phyloP scores from a whole-genome alignment of 37 sponge, comb jelly and placozoan genomes.

The Beroe forskalii region DNA sequence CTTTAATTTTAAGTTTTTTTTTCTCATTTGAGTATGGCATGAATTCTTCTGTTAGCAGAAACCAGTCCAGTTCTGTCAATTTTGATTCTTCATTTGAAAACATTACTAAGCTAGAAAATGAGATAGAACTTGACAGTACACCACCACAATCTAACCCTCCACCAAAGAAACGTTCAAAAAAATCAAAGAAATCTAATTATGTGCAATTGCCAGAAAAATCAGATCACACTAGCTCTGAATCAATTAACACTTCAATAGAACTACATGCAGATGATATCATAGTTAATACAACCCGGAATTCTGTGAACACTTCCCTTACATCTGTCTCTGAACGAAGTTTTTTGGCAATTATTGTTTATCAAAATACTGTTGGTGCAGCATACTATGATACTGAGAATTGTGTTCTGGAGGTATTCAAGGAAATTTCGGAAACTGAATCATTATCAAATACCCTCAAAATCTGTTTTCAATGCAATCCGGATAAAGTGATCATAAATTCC shows the following conservation, averaged over 20 bases:
- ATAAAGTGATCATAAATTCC: conserved; percentile 20
- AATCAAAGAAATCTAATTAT: background rate
- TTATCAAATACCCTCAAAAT: conserved; percentile 6
- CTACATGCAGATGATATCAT: conserved; percentile 14
- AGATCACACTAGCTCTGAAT: background rate
- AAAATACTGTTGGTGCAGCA: conserved; percentile 24
- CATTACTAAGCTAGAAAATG: conserved; percentile 55
- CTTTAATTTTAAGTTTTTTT: too few species aligned
- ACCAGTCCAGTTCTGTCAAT: background rate
- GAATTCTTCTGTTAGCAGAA: background rate
- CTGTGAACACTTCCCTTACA: background rate
- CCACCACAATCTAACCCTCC: background rate
- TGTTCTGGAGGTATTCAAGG: conserved; percentile 9
- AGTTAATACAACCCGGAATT: background rate
- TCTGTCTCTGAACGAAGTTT: conserved; percentile 34
- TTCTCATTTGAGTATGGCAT: background rate
- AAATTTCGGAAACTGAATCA: conserved; percentile 3
- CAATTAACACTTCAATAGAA: background rate
- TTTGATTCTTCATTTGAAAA: conserved; percentile 2
- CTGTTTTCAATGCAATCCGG: conserved; percentile 18
- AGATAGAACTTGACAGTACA: background rate
- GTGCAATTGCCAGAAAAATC: background rate
- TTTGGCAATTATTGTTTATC: background rate
- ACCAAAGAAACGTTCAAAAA: background rate
- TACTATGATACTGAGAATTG: conserved; percentile 53